These are phyloP conservation scores for Drosophila takahashii DNA, from an alignment of 1,140 invertebrate genomes.

Conservation along the genomic window DNA sequence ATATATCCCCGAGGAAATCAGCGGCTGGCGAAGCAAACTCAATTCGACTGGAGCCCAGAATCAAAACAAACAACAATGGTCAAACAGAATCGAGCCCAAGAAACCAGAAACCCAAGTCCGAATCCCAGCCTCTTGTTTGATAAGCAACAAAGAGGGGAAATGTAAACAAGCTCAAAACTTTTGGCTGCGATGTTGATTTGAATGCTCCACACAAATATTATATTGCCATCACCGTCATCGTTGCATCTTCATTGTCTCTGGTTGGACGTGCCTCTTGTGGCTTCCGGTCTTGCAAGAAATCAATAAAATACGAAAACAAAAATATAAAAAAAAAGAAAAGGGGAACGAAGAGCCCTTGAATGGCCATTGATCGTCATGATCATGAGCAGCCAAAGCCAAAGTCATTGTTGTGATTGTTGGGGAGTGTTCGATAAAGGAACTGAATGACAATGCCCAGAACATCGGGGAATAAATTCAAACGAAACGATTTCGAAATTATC, in stretches of 20 bases:
- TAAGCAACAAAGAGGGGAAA: slow-evolving; percentile 43
- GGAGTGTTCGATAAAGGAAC: slow-evolving; percentile 15
- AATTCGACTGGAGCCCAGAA: slow-evolving; percentile 55
- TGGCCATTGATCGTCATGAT: slow-evolving; percentile 64
- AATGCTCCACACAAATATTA: slow-evolving; percentile 40
- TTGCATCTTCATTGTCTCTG: slow-evolving; percentile 56
- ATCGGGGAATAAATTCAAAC: not conserved
- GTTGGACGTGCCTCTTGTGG: slow-evolving; percentile 61
- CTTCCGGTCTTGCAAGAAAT: slow-evolving; percentile 77
- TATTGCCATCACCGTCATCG: slow-evolving; percentile 34
- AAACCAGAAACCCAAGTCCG: slow-evolving; percentile 21
- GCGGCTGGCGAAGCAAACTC: slow-evolving; percentile 53
- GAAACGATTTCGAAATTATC: not conserved
- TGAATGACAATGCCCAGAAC: slow-evolving; percentile 10
- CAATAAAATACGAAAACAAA: slow-evolving; percentile 51
- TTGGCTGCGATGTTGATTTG: slow-evolving; percentile 43
- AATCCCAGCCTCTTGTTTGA: slow-evolving; percentile 25
- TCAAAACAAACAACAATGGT: slow-evolving; percentile 73
- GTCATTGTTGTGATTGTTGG: slow-evolving; percentile 39
- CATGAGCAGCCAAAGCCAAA: slow-evolving; percentile 7
- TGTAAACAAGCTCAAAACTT: slow-evolving; percentile 36
- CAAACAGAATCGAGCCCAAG: slow-evolving; percentile 40
- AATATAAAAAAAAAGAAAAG: slow-evolving; percentile 10
- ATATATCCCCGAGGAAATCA: slow-evolving; percentile 72
- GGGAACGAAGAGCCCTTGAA: slow-evolving; percentile 44